Evolutionary conservation across 2,797 vertebrate genomes (phyloP), one percentile per base, ranked within the genome.

Genomic region (Dendrocincla tyrannina): DNA sequence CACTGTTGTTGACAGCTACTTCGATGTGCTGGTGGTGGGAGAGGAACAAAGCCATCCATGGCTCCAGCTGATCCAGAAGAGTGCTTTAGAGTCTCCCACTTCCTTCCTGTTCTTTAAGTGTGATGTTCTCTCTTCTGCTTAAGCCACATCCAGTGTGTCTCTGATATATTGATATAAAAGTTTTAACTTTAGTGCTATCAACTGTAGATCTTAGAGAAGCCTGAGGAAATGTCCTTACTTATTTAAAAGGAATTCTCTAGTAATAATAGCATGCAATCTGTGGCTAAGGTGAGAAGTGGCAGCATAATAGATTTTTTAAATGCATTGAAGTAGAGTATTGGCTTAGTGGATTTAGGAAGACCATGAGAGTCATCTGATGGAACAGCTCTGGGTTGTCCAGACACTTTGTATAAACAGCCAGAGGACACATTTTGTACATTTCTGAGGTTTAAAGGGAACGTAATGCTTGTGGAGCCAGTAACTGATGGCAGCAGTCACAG

Each of bases 91-190:
- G 4, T 44, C 30, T 85, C 22, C 28, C 17, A 7, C 35, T 69
- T 80, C 59, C 30, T 66, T 42, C 27, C 17, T 4, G 2, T 37
- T 0, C 0, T 80, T 75, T 49, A 44, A 85, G 20, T 0, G 1
- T 35, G 11, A 27, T 84, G 44, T 47, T 70, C 41, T 88, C 13
- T 30, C n/a, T 53, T 76, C n/a, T 69, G 16, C 28, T 60, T 85
- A 28, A 79, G 58, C n/a, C 50, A 77, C 46, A 5, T 13, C 20
- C 14, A 10, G 9, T 16, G 19, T 33, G 11, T 66, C 35, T 85
- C 30, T 56, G 41, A n/a, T 47, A 53, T 27, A 69, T 32, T 22
- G n/a, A 49, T 50, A 68, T 9, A 69, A 86, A 95, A 75, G 6
- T 25, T 53, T 86, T 58, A 67, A 84, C 15, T 84, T 79, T 7